Base-by-base conservation (phyloP, 2,888 invertebrate species). In the Epiblema foenella region DNA sequence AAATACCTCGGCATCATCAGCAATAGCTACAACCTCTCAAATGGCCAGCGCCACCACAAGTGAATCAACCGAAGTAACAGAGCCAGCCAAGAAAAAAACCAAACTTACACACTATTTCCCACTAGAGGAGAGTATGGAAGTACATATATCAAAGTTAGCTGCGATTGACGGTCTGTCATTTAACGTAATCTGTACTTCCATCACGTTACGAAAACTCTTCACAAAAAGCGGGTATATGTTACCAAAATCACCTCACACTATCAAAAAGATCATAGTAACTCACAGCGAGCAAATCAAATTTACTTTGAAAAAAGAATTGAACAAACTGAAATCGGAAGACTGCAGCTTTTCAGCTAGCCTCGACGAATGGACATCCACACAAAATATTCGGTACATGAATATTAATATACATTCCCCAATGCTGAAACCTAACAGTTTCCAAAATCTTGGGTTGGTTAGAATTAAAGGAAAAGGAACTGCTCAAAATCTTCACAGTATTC, bases 361-460 rank as follows among this genome's bases (percentile, higher is more conserved):
- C n/a, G n/a, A n/a, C n/a, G n/a, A n/a, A n/a, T n/a, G n/a, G n/a
- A 49, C 49, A n/a, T 49, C 49, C n/a, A 49, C 49, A n/a, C 49
- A 49, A 49, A 49, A 49, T 49, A 49, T 49, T 49, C n/a, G 49
- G n/a, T 49, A 49, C 49, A 49, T 49, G 49, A 49, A 49, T 49
- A 49, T 49, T n/a, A 49, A 49, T 49, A 49, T 49, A 49, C 49
- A 49, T n/a, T 49, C n/a, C 2, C 49, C 49, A 49, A 49, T 7
- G 1, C 10, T 49, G 15, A 42, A 42, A 42, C 42, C 42, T 42
- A 42, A 42, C 42, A 8, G 42, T 42, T 42, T 42, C 12, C 42
- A 42, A 42, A 42, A 8, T 42, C 42, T 42, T 42, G 9, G 42
- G 2, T 2, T 8, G 9, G n/a, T 49, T n/a, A n/a, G n/a, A n/a